These are phyloP conservation scores for Hemicordylus capensis DNA, from an alignment of 2,113 vertebrate genomes.

Conservation along the genomic window DNA sequence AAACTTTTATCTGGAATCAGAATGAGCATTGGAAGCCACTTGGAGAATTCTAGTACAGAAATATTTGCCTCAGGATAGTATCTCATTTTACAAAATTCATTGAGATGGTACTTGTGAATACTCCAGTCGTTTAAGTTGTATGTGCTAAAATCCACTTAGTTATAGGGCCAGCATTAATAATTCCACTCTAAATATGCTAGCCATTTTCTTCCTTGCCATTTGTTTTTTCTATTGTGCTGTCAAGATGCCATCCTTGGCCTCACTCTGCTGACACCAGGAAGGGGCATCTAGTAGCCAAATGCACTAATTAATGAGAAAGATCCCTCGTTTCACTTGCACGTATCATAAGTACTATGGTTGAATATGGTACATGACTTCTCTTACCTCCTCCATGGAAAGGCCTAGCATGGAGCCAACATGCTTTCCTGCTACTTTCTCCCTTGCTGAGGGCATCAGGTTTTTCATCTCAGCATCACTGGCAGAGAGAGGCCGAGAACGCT, in stretches of 20 bases:
- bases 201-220: background rate
- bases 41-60: slow-evolving; percentile 7
- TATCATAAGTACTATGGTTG: slow-evolving; percentile 29
- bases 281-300: background rate
- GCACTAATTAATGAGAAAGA: background rate
- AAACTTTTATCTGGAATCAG: slow-evolving; percentile 84
- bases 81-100: slow-evolving; percentile 16
- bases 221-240: background rate
- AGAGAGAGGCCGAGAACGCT: slow-evolving; percentile 82
- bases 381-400: slow-evolving; percentile 91
- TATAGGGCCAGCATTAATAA: background rate
- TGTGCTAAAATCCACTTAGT: background rate
- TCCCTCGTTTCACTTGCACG: background rate
- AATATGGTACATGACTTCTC: slow-evolving; percentile 32
- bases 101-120: background rate
- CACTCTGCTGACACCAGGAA: background rate
- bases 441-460: slow-evolving; percentile 68
- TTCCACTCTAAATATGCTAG: background rate
- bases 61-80: background rate
- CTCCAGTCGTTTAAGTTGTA: background rate
- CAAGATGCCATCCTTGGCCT: background rate
- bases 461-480: slow-evolving; percentile 81
- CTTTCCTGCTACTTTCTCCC: slow-evolving; percentile 77
- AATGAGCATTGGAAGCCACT: slow-evolving; percentile 21
- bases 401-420: slow-evolving; percentile 81